These are phyloP conservation scores for Aphaenogaster rudis DNA, from an alignment of 1,140 invertebrate genomes.

Conservation along the genomic window DNA sequence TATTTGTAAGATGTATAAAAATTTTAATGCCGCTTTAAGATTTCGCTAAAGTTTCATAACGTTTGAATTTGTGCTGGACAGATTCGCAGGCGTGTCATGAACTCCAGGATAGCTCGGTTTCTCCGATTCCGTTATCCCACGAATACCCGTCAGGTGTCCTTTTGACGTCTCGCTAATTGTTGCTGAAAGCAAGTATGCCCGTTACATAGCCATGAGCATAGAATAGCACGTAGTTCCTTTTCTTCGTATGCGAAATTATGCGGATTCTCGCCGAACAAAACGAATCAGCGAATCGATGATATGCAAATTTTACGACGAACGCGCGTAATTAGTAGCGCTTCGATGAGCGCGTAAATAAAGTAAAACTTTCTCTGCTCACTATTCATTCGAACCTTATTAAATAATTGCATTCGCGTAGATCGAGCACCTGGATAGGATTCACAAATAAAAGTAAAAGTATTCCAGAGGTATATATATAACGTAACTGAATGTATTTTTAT, in stretches of 20 bases:
- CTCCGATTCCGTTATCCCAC: constrained; percentile 75
- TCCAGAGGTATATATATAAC: not conserved
- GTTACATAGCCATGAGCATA: constrained; percentile 64
- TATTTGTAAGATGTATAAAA: not conserved
- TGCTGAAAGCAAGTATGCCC: constrained; percentile 68
- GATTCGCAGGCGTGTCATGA: constrained; percentile 71
- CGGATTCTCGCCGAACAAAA: constrained; percentile 31
- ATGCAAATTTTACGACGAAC: constrained; percentile 34
- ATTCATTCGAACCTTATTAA: constrained; percentile 26
- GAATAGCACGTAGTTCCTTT: constrained; percentile 36
- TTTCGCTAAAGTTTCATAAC: constrained; percentile 33
- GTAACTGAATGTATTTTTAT: not conserved
- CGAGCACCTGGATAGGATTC: not conserved
- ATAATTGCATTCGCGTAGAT: constrained; percentile 28
- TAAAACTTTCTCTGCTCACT: constrained; percentile 49
- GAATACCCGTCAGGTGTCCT: constrained; percentile 77
- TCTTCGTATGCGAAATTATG: constrained; percentile 38
- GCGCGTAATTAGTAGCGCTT: constrained; percentile 59
- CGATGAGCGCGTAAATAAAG: constrained; percentile 43
- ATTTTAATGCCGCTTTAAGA: not conserved
- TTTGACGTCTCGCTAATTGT: constrained; percentile 81
- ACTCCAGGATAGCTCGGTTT: constrained; percentile 43
- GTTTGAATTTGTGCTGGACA: not conserved
- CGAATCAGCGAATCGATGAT: constrained; percentile 40
- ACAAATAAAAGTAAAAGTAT: constrained; percentile 40